Evolutionary conservation across 2,797 vertebrate species (phyloP).

Genomic region (Botia almorhae): DNA sequence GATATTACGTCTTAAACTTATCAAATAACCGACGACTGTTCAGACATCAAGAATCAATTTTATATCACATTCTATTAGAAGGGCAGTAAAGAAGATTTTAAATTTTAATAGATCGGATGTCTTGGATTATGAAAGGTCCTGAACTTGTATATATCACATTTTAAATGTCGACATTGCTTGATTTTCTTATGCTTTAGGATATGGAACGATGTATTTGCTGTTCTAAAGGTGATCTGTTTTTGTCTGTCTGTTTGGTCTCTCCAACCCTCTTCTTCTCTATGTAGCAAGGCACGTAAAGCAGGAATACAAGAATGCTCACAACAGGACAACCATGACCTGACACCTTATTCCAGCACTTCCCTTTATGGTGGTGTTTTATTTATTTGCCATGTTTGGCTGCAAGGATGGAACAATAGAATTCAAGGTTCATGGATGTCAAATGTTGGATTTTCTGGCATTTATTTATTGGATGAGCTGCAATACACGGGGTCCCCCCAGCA

Average conservation of each 20-base stretch:
- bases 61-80: neutral
- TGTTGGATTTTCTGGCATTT: slow-evolving; percentile 54
- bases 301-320: slow-evolving; percentile 47
- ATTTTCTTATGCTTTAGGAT: neutral
- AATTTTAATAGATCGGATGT: neutral
- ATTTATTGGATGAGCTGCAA: slow-evolving; percentile 55
- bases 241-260: slow-evolving; percentile 19
- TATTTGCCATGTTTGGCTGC: slow-evolving; percentile 50
- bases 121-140: neutral
- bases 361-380: slow-evolving; percentile 62
- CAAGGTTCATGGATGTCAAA: slow-evolving; percentile 56
- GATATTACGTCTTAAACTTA: slow-evolving; percentile 6
- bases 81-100: neutral
- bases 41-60: slow-evolving; percentile 20
- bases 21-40: neutral
- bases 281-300: slow-evolving; percentile 66
- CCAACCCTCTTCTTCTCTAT: slow-evolving; percentile 69
- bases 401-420: slow-evolving; percentile 18
- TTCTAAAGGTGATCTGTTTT: slow-evolving; percentile 21
- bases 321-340: slow-evolving; percentile 72
- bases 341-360: slow-evolving; percentile 62
- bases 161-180: neutral
- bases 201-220: neutral
- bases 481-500: slow-evolving; percentile 43
- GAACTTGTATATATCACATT: neutral